Conservation (phyloP, 2,797 vertebrate genomes). For the Pygocentrus nattereri region DNA sequence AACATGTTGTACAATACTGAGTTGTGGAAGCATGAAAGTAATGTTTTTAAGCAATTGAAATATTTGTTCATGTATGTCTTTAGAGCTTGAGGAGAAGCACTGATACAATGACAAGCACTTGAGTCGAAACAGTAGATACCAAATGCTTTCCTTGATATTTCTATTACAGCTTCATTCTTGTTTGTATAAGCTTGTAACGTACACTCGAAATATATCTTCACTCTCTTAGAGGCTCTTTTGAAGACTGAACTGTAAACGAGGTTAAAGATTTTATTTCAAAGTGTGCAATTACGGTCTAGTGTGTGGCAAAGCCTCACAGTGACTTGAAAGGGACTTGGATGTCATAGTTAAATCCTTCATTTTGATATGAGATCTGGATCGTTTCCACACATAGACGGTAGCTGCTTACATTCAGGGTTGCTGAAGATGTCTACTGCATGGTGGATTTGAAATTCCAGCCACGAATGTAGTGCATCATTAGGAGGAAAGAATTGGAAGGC, state of each 20-base stretch:
- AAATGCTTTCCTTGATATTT: conserved; percentile 21
- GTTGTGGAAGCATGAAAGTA: neutral
- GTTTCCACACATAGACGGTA: conserved; percentile 34
- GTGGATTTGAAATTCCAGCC: conserved; percentile 64
- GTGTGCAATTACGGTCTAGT: conserved; percentile 44
- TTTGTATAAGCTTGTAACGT: conserved; percentile 36
- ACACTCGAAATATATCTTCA: conserved; percentile 31
- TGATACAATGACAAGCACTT: conserved; percentile 24
- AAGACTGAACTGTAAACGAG: conserved; percentile 42
- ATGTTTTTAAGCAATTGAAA: neutral
- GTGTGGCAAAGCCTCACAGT: conserved; percentile 26
- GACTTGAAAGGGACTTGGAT: conserved; percentile 41
- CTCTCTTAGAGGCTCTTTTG: conserved; percentile 13
- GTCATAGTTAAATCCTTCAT: conserved; percentile 46
- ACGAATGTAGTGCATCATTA: conserved; percentile 62
- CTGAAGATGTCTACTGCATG: conserved; percentile 41
- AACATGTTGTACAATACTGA: too few species aligned
- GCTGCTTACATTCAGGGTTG: conserved; percentile 22
- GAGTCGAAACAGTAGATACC: conserved; percentile 29
- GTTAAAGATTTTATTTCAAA: conserved; percentile 55
- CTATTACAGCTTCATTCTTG: conserved; percentile 25
- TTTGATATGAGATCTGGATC: conserved; percentile 51
- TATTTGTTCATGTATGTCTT: conserved; percentile 5
- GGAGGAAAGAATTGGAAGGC: conserved; percentile 50
- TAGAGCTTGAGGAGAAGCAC: conserved; percentile 17